Evolutionary conservation across 2,113 vertebrate genomes (phyloP).

Genomic region (Cepphus grylle): DNA sequence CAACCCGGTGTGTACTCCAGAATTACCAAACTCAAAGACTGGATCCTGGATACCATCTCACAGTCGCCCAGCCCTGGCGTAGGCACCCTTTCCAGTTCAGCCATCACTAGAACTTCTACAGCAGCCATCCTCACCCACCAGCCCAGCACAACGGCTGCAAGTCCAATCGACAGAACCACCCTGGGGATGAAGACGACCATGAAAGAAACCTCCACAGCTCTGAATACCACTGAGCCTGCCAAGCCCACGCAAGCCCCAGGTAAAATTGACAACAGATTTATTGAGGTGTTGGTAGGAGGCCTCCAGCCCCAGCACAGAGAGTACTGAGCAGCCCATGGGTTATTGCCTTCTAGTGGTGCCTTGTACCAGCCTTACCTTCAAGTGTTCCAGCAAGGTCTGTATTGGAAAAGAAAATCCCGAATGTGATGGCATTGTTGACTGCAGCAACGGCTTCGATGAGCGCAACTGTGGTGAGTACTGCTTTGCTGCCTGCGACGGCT

Average conservation of each 20-base stretch:
- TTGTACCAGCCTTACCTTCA: constrained; percentile 80
- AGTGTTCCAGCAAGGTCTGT: constrained; percentile 77
- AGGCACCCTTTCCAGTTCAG: neutral
- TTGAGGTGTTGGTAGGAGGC: neutral
- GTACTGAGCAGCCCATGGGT: neutral
- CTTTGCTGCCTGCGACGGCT: neutral
- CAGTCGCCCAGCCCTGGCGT: neutral
- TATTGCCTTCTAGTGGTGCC: constrained; percentile 61
- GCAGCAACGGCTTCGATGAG: constrained; percentile 80
- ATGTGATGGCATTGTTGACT: constrained; percentile 83
- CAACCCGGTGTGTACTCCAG: constrained; percentile 88
- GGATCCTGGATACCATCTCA: constrained; percentile 80
- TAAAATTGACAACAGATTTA: neutral
- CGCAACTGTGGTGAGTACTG: constrained; percentile 76
- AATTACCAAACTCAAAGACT: constrained; percentile 82
- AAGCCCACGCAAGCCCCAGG: constrained; percentile 64
- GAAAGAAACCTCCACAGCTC: neutral
- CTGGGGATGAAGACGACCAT: neutral
- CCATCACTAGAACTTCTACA: neutral
- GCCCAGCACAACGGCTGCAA: neutral
- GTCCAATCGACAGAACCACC: neutral
- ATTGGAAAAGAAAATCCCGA: constrained; percentile 86
- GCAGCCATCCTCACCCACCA: neutral
- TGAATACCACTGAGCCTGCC: neutral
- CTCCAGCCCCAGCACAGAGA: neutral